Conservation (phyloP, 2,888 invertebrate species). For the Rhagonycha lutea region DNA sequence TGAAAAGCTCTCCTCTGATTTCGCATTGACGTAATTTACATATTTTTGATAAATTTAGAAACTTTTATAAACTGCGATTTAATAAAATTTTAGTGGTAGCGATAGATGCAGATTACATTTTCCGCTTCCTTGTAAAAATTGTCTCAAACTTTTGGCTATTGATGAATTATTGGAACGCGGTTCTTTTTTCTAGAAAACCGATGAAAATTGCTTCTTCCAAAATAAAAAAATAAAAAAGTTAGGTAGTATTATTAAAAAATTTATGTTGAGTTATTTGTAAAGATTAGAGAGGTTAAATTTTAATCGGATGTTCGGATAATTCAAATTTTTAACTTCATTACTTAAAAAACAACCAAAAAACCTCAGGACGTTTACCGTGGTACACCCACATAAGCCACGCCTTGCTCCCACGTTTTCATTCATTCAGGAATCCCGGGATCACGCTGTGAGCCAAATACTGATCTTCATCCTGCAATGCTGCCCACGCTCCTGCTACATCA, state of each 20-base stretch:
- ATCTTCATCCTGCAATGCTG: constrained; percentile 33
- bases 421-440: constrained; percentile 41
- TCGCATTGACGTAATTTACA: not conserved
- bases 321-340: not conserved
- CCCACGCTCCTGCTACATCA: constrained; percentile 36
- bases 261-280: not conserved
- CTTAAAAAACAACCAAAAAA: constrained; percentile 22
- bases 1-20: no score
- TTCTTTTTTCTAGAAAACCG: not conserved
- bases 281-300: not conserved
- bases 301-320: not conserved
- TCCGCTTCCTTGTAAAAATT: no score
- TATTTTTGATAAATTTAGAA: not conserved
- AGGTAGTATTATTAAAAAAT: not conserved
- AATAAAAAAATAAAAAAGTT: not conserved
- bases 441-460: constrained; percentile 33
- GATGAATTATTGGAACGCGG: not conserved
- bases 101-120: no score
- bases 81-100: not conserved
- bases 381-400: constrained; percentile 40
- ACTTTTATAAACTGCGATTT: not conserved
- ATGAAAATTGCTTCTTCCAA: not conserved
- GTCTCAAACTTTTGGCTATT: not conserved
- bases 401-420: constrained; percentile 42
- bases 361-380: constrained; percentile 29